Conservation (phyloP, 2,888 invertebrate species). For the Mesorhabditis belari region DNA sequence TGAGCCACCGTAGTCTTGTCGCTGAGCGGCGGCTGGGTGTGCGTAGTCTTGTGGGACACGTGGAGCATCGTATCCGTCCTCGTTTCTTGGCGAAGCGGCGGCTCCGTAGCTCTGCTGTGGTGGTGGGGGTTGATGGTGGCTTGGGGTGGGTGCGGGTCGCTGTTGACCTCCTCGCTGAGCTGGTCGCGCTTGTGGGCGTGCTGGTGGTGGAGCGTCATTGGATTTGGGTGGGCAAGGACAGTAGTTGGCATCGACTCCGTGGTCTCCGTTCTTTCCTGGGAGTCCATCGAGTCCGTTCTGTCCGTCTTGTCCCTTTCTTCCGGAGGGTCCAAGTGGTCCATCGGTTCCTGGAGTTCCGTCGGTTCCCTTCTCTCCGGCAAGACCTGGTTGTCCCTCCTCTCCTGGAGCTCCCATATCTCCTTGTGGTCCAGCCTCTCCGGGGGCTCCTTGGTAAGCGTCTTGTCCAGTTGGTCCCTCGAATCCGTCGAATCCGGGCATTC, state of each 20-base stretch:
- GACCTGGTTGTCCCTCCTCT: slow-evolving; percentile 27
- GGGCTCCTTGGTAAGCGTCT: slow-evolving; percentile 9
- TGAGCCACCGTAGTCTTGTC: not conserved
- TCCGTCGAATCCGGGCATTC: not conserved
- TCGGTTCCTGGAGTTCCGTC: slow-evolving; percentile 25
- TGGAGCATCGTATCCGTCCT: not conserved
- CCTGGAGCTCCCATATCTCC: slow-evolving; percentile 22
- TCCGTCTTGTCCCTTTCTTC: slow-evolving; percentile 24
- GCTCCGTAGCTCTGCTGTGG: not conserved
- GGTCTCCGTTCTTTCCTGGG: slow-evolving; percentile 23
- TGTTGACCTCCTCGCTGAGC: not conserved
- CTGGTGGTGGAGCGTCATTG: not conserved
- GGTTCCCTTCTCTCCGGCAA: slow-evolving; percentile 22
- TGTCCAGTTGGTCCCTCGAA: not conserved
- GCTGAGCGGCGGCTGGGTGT: not conserved
- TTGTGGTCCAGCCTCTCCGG: slow-evolving; percentile 25
- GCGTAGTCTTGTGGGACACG: not conserved
- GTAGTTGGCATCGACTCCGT: slow-evolving; percentile 34
- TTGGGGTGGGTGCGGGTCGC: not conserved
- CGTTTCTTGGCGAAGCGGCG: not conserved
- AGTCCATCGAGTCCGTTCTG: slow-evolving; percentile 24
- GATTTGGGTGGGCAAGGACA: slow-evolving; percentile 27
- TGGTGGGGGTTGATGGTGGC: too few relatives aligned
- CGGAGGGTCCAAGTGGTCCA: slow-evolving; percentile 27
- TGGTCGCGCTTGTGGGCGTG: not conserved